Percentiles rank a stretch among this genome's conserved stretches.
Conservation (phyloP, 1,140 invertebrate species). For the Dysdera silvatica region DNA sequence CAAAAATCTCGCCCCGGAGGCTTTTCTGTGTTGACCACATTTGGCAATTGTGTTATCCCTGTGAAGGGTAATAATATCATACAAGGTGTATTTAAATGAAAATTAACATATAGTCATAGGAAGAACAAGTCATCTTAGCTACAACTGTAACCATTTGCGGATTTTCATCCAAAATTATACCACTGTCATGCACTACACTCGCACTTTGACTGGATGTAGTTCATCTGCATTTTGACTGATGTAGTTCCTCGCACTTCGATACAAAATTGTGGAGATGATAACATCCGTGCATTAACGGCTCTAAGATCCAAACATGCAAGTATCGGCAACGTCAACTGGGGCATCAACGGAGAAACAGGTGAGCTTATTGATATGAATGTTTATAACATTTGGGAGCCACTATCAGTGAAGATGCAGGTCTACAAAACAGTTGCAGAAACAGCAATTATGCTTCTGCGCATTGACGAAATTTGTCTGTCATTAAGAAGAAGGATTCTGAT, state of each 20-base stretch:
- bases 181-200: no score
- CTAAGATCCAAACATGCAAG: slow-evolving; percentile 61
- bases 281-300: slow-evolving; percentile 87
- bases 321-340: slow-evolving; percentile 60
- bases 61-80: no score
- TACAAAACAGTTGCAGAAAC: slow-evolving; percentile 99
- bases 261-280: slow-evolving; percentile 97
- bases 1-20: no score
- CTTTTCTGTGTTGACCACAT: no score
- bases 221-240: no score
- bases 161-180: no score
- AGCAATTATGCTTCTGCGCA: slow-evolving; percentile 87
- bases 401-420: slow-evolving; percentile 86
- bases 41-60: no score
- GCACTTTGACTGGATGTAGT: no score
- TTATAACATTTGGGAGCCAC: slow-evolving; percentile 88
- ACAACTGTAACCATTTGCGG: no score
- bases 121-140: no score
- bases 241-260: slow-evolving; percentile 94
- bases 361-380: slow-evolving; percentile 85
- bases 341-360: slow-evolving; percentile 91
- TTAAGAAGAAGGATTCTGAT: slow-evolving; percentile 67
- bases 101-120: no score
- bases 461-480: slow-evolving; percentile 99
- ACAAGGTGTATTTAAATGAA: no score